These are phyloP conservation scores for Rhizoglyphus robini DNA, from an alignment of 1,140 invertebrate genomes.

Conservation along the genomic window DNA sequence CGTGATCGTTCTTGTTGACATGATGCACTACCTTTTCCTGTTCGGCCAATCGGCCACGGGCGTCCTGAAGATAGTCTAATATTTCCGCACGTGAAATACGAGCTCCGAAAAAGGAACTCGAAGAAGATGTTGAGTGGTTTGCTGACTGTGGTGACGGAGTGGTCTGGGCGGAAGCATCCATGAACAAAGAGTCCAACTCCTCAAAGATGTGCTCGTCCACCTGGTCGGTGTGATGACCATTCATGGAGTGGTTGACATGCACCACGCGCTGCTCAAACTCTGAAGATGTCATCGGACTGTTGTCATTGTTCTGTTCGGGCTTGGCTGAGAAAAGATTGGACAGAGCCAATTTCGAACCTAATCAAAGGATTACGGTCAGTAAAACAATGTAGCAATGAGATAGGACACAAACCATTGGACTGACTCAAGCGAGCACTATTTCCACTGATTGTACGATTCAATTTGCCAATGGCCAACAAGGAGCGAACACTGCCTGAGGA, in stretches of 20 bases:
- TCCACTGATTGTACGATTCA: neutral
- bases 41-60: slow-evolving; percentile 48
- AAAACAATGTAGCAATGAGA: neutral
- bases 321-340: neutral
- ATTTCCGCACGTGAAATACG: slow-evolving; percentile 64
- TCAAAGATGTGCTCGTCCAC: slow-evolving; percentile 20
- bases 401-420: neutral
- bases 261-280: too few species aligned
- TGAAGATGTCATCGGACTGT: neutral
- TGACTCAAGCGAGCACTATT: neutral
- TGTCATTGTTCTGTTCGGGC: neutral
- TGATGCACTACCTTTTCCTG: slow-evolving; percentile 23
- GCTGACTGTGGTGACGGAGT: too few species aligned
- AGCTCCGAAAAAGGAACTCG: slow-evolving; percentile 7
- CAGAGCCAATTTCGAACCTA: neutral
- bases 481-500: slow-evolving; percentile 7
- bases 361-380: neutral
- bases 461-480: neutral
- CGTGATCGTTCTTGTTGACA: too few species aligned
- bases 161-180: slow-evolving; percentile 9
- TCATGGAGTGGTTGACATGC: too few species aligned
- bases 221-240: neutral
- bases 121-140: neutral
- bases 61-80: slow-evolving; percentile 68
- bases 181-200: slow-evolving; percentile 20